phyloP scores from a whole-genome alignment of 2,888 invertebrate genomes.

The Aporophyla lueneburgensis region DNA sequence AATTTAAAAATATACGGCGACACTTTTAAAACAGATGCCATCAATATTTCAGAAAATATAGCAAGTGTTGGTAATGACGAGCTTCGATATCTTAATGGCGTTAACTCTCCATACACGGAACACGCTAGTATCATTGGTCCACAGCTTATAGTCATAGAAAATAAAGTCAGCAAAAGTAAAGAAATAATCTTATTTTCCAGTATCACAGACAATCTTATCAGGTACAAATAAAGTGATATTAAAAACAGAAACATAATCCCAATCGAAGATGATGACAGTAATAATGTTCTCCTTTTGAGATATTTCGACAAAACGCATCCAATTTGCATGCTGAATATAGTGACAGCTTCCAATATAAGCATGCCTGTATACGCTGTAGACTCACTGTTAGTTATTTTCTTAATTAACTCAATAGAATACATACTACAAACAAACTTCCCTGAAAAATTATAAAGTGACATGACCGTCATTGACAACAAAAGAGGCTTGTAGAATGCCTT shows the following conservation, averaged over 20 bases:
- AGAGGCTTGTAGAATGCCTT: conserved; percentile 77
- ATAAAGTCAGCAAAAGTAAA: conserved; percentile 68
- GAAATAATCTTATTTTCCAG: conserved; percentile 68
- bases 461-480: conserved; percentile 70
- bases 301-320: conserved; percentile 67
- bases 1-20: conserved; percentile 68
- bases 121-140: conserved; percentile 73
- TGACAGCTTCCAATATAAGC: conserved; percentile 75
- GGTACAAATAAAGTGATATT: conserved; percentile 72
- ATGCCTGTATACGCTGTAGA: conserved; percentile 73
- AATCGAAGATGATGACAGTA: conserved; percentile 66
- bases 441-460: conserved; percentile 76
- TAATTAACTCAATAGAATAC: conserved; percentile 69
- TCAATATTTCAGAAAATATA: conserved; percentile 64
- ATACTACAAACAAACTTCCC: conserved; percentile 76
- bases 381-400: conserved; percentile 68
- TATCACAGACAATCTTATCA: conserved; percentile 66
- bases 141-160: conserved; percentile 72
- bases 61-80: conserved; percentile 65
- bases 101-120: conserved; percentile 72
- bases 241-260: conserved; percentile 70
- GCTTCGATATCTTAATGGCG: conserved; percentile 69
- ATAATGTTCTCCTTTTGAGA: conserved; percentile 68
- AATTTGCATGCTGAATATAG: conserved; percentile 70
- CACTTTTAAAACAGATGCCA: conserved; percentile 70